Conservation (phyloP, 2,888 invertebrate species). For the Brachycybe producta region DNA sequence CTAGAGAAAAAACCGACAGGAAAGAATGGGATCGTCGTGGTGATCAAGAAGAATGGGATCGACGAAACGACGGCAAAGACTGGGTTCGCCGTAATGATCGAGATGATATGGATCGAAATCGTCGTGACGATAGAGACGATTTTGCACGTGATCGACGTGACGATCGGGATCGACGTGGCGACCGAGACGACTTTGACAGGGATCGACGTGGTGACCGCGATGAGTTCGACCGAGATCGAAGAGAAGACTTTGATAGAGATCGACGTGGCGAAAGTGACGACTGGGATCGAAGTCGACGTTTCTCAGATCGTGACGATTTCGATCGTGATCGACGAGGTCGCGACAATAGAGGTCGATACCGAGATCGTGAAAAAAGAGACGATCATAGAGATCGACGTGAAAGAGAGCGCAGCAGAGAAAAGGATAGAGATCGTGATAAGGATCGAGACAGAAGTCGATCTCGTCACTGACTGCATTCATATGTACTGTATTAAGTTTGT, state of each 20-base stretch:
- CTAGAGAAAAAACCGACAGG: too few relatives aligned
- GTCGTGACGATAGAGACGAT: background rate
- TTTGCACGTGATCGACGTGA: background rate
- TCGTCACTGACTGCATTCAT: conserved; percentile 10
- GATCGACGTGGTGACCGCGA: conserved; percentile 7
- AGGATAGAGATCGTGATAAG: background rate
- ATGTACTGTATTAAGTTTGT: too few relatives aligned
- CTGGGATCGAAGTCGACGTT: conserved; percentile 1
- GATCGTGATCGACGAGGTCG: conserved; percentile 11
- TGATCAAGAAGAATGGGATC: conserved; percentile 1
- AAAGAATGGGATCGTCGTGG: too few relatives aligned
- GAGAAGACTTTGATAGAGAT: background rate
- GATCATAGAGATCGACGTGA: too few relatives aligned
- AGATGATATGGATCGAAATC: conserved; percentile 10
- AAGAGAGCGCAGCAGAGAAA: background rate
- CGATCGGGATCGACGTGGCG: background rate
- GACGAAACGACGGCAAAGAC: conserved; percentile 9
- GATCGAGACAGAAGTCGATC: conserved; percentile 10
- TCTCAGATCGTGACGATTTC: background rate
- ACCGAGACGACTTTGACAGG: background rate
- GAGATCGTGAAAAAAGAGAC: conserved; percentile 11
- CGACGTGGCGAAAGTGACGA: background rate
- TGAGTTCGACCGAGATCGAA: background rate
- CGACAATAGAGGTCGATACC: conserved; percentile 1
- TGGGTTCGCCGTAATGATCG: conserved; percentile 5